Evolutionary conservation across 2,888 invertebrate genomes (phyloP), one percentile per base, ranked within the genome.

Genomic region (Harpalus rubripes): DNA sequence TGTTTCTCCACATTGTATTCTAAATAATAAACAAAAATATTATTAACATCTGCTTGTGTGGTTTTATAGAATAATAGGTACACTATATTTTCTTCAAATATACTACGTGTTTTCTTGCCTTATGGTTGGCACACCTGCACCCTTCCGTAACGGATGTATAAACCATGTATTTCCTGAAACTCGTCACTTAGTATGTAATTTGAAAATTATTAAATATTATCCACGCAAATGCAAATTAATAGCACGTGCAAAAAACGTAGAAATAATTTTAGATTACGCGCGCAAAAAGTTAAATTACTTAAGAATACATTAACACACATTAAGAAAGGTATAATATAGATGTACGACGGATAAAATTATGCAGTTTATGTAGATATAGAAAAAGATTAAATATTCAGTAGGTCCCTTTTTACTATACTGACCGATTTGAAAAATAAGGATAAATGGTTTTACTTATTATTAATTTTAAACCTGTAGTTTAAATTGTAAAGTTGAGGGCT

Each of bases 51-150:
- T 52, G 44, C 12, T 52, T 10, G 12, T 52, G 8, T 10, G 44
- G 44, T 12, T 52, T 52, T 52, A 12, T 8, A 52, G 44, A 32
- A 4, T 32, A 32, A 32, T 32, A 32, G 5, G 32, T 32, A 32
- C 6, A 32, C 5, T 32, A 32, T 5, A 32, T 32, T 52, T 12
- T 52, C 4, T 52, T 52, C 8, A 10, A 6, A 52, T 39, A 1
- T 32, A 32, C 16, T 52, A 74, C 18, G 41, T 74, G 72, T 44
- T 12, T 15, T 32, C 12, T 74, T 74, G 41, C 72, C 72, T 41
- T 74, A 44, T 74, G 72, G 6, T 74, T 74, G 41, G 72, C 18
- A 74, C 72, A 74, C 72, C 72, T 74, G 72, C 44, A 74, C 72
- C 44, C 41, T 68, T 74, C 44, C 18, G 12, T 41, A 44, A 41